Evolutionary conservation across 2,888 invertebrate species (phyloP), one percentile per base, ranked within the genome.

Genomic region (Prosopocoilus inquinatus): DNA sequence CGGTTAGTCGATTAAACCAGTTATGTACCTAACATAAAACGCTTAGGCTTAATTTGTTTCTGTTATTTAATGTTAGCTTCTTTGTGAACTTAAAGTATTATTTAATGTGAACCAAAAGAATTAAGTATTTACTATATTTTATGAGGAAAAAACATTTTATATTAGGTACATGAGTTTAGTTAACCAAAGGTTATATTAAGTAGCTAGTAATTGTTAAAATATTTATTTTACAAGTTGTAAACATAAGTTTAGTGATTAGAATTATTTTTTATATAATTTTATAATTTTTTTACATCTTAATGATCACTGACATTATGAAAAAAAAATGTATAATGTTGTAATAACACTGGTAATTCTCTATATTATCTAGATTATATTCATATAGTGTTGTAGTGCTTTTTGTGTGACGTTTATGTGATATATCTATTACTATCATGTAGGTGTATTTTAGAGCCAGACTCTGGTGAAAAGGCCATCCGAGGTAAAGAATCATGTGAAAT

Each of bases 381-480:
- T 64, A 67, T 74, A 76, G 73, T 73, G 67, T 66, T 67, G 70
- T 70, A 70, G 76, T 78, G 79, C 78, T 79, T 79, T 78, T 76
- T 71, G 76, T 79, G 79, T 79, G 77, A 77, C 73, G 76, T 78
- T 77, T 74, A 77, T 79, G 78, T 79, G 78, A 78, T 79, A 78
- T 76, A 75, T 76, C 63, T 67, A 65, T 64, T 64, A 67, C 62
- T 64, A 67, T 67, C 65, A 65, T 61, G 55, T 65, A 65, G 64
- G 60, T 65, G 63, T 64, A 63, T 50, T 58, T 59, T 64, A 57
- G 61, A 59, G 61, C 62, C 64, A 59, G 62, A 61, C 53, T 64
- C 62, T 58, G 63, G 65, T 54, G 57, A 52, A 41, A 3, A 61
- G 57, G 41, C 46, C 41, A 38, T 58, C 62, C 56, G 59, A 63